These are phyloP conservation scores for Embidobia sp. DNA, from an alignment of 2,888 invertebrate species.

Conservation along the genomic window DNA sequence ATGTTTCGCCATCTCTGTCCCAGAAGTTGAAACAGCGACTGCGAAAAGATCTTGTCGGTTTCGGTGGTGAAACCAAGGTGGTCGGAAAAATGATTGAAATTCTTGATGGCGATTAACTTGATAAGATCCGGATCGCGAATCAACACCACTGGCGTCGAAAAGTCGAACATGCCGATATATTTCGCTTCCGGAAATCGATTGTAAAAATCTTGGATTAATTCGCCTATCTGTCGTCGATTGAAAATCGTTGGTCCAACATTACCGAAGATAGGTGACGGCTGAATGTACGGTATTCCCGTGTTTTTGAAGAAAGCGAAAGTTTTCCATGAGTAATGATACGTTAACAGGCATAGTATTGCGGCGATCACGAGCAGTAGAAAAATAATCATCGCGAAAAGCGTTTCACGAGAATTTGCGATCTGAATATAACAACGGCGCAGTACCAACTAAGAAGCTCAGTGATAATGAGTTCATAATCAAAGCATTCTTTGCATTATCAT, in stretches of 20 bases:
- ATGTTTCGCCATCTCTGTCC: constrained; percentile 83
- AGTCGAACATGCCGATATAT: constrained; percentile 70
- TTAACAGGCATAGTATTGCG: constrained; percentile 7
- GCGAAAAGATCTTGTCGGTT: constrained; percentile 67
- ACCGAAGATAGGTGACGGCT: constrained; percentile 57
- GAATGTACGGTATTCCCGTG: constrained; percentile 62
- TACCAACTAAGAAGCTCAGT: background rate
- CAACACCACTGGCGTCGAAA: constrained; percentile 68
- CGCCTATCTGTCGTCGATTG: constrained; percentile 15
- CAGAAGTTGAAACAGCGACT: constrained; percentile 66
- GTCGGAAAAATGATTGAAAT: constrained; percentile 67
- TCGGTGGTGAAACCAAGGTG: constrained; percentile 62
- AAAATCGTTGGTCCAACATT: constrained; percentile 55
- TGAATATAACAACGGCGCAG: background rate
- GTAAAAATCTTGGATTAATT: constrained; percentile 46
- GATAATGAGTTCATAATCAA: background rate
- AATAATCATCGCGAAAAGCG: constrained; percentile 5
- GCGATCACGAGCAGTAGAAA: background rate
- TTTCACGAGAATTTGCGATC: background rate
- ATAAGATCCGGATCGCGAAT: constrained; percentile 74
- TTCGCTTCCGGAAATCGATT: constrained; percentile 61
- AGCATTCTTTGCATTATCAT: too few species aligned
- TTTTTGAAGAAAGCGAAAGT: constrained; percentile 63
- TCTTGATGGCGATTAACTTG: constrained; percentile 70
- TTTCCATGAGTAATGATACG: constrained; percentile 36